phyloP scores from a whole-genome alignment of 2,113 vertebrate species.

The Lepisosteus osseus region DNA sequence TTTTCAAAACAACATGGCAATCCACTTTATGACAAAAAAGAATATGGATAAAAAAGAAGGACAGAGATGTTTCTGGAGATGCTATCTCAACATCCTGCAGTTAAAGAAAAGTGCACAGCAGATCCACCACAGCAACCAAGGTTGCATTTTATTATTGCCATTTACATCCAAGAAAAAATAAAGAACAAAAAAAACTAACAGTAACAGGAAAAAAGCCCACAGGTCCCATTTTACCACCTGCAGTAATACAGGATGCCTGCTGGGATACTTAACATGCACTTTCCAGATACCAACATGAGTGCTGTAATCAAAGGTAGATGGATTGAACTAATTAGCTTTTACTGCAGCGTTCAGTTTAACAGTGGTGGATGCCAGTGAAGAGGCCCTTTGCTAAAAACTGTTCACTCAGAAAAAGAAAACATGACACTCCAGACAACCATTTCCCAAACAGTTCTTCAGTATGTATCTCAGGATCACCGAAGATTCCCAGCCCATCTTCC shows the following conservation, averaged over 20 bases:
- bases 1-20: no score
- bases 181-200: no score
- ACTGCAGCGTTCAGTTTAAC: constrained; percentile 5
- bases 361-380: constrained; percentile 2
- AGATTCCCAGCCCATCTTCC: background rate
- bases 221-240: background rate
- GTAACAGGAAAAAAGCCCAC: no score
- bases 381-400: constrained; percentile 4
- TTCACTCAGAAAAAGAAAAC: background rate
- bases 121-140: no score
- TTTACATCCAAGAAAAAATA: no score
- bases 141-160: no score
- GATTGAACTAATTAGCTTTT: constrained; percentile 40
- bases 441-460: no score
- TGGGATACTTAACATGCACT: background rate
- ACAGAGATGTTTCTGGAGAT: no score
- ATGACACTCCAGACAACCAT: constrained; percentile 9
- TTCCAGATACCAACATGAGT: background rate
- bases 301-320: constrained; percentile 24
- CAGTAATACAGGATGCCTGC: constrained; percentile 1
- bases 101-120: no score
- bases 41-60: no score
- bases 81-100: no score
- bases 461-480: background rate
- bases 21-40: no score